Conservation (phyloP, 2,113 vertebrate species). For the Ptyas mucosa region DNA sequence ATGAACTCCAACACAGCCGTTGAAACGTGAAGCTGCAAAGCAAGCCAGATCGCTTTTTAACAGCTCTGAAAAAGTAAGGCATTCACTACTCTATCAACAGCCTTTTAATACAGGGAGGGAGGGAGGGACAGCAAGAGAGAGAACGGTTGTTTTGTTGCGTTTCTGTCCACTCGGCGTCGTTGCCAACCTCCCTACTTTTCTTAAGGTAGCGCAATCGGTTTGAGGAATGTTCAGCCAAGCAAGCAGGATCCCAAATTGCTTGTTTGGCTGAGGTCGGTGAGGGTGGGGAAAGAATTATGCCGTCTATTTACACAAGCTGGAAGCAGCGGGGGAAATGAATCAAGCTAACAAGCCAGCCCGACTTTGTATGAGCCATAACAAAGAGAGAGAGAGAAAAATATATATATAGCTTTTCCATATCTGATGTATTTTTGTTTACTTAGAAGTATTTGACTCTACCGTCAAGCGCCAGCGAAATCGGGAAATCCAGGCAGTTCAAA, state of each 20-base stretch:
- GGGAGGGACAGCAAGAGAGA: too few species aligned
- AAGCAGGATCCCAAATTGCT: conserved; percentile 67
- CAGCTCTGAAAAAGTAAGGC: background rate
- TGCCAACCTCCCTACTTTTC: background rate
- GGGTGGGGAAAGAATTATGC: conserved; percentile 40
- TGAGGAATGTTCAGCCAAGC: conserved; percentile 62
- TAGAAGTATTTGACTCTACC: background rate
- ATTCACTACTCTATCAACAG: too few species aligned
- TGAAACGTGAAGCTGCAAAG: background rate
- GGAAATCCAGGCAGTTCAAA: background rate
- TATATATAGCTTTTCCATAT: rapidly evolving
- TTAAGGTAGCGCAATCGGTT: conserved; percentile 31
- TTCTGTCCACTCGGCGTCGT: rapidly evolving
- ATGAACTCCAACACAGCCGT: background rate
- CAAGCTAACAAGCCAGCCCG: conserved; percentile 21
- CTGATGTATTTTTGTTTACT: background rate
- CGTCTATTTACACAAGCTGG: conserved; percentile 48
- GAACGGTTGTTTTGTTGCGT: background rate
- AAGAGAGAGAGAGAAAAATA: background rate
- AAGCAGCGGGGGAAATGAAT: conserved; percentile 48
- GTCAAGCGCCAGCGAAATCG: background rate
- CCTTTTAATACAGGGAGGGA: too few species aligned
- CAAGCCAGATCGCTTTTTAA: background rate
- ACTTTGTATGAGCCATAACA: conserved; percentile 36
- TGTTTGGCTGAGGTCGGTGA: conserved; percentile 7